These are phyloP conservation scores for Patiria pectinifera DNA, from an alignment of 53 echinoderm and acorn worm genomes.

Conservation along the genomic window DNA sequence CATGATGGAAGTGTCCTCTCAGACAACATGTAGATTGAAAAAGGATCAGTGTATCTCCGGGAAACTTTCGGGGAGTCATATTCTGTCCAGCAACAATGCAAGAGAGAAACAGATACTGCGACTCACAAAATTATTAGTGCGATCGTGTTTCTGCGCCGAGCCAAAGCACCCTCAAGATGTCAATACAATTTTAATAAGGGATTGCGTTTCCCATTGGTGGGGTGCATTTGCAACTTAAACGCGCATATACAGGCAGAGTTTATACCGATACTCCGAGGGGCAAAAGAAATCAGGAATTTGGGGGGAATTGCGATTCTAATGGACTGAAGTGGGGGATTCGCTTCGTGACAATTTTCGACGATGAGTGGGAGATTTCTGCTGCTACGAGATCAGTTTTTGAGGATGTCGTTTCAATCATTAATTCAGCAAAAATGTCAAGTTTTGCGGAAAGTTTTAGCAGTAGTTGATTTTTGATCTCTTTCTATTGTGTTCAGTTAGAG, in stretches of 20 bases:
- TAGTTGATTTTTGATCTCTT: no score
- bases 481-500: no score
- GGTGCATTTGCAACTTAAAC: slow-evolving; percentile 17
- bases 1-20: no score
- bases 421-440: not conserved
- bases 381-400: not conserved
- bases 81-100: not conserved
- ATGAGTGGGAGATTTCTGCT: not conserved
- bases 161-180: slow-evolving; percentile 26
- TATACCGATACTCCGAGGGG: not conserved
- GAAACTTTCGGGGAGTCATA: not conserved
- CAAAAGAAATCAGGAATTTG: slow-evolving; percentile 5
- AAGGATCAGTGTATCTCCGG: not conserved
- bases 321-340: slow-evolving; percentile 12
- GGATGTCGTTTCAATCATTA: not conserved
- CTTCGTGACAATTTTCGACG: not conserved
- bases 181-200: slow-evolving; percentile 59
- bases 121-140: slow-evolving; percentile 44
- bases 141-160: slow-evolving; percentile 25
- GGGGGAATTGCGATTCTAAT: slow-evolving; percentile 1
- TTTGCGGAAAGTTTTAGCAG: no score
- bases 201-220: slow-evolving; percentile 32
- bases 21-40: not conserved
- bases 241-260: not conserved
- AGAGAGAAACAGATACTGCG: slow-evolving; percentile 36